Base-by-base conservation (phyloP, 2,888 invertebrate genomes). In the Chirona hameri region DNA sequence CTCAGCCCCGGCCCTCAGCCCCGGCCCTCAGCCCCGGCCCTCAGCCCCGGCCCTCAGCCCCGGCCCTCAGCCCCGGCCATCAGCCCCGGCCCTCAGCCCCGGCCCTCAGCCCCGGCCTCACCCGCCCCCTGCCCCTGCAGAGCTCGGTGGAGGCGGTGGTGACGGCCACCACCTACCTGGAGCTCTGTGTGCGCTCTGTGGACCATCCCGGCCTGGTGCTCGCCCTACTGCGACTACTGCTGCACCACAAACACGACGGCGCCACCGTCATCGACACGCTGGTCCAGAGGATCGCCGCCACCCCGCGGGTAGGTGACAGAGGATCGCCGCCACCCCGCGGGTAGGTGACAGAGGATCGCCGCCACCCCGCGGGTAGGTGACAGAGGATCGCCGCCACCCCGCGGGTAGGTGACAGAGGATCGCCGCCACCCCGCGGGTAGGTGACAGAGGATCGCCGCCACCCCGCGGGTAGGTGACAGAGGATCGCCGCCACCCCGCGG, bases 151-250 rank as follows among this genome's bases (percentile, higher is more conserved):
- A 93, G 85, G 97, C 98, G 88, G 93, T 97, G 87, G 92, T 96
- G 83, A 94, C 97, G 81, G 95, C 97, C 15, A 97, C 95, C 87
- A 95, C 95, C 14, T 98, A 98, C 89, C 91, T 98, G 84, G 97
- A 98, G 89, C 90, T 99, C 85, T 93, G 96, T 86, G 88, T 99
- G 84, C 92, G 98, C 81, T 94, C 95, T 81, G 93, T 96, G 24
- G 94, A 95, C 0, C 93, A 95, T 86, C 93, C 95, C 0, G 94
- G 95, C 0, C 90, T 99, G 82, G 89, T 98, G 85, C 91, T 93
- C 85, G 92, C 94, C 0, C 92, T 97, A 86, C 91, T 98, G 46
- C 93, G 92, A 87, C 97, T 98, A 90, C 91, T 99, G 80, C 87
- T 95, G 86, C 92, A 92, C 86, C 92, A 93, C 86, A 93, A 93